Evolutionary conservation across 2,888 invertebrate genomes (phyloP), one percentile per base, ranked within the genome.

Genomic region (Ochlodes sylvanus): DNA sequence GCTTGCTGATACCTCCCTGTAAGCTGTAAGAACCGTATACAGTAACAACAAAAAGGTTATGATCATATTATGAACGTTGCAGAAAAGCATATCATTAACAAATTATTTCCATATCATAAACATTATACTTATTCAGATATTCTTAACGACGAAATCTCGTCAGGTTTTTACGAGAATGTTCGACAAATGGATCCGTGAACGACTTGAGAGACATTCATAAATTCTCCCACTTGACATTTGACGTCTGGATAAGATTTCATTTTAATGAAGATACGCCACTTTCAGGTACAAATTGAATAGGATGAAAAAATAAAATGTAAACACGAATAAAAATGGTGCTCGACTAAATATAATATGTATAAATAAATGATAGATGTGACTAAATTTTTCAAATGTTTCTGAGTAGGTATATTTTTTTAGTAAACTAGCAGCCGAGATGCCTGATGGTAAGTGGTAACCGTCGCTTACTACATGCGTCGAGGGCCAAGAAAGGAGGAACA

Each of bases 261-360:
- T 65, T 65, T 65, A 65, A 65, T 65, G 65, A 65, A 65, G 47
- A 50, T 47, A 65, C 56, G 64, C 56, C 57, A 65, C 34, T 57
- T 57, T 47, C 21, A 64, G 50, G 17, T 57, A 15, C n/a, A 57
- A 57, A 57, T 50, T 65, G 63, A 21, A 38, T 64, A 9, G 2
- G 15, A 14, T 32, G 27, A 12, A 34, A 27, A 56, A 44, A 52
- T 62, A 38, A 52, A 47, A 63, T 63, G 21, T 38, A 54, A 54
- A 54, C 41, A 47, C 4, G 4, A 15, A 44, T 44, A 44, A 15
- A 44, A 15, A 15, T 44, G 15, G 7, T 15, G 1, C 17, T 15
- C 2, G 12, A 17, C 17, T 12, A 17, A 15, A 17, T 7, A 7
- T 47, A 7, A 0, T 7, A 17, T 15, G 15, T 15, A 7, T 4